Percentiles rank a stretch among this genome's conserved stretches.
These are phyloP conservation scores for Magallana nippona DNA, from an alignment of 2,888 invertebrate species.

Conservation along the genomic window DNA sequence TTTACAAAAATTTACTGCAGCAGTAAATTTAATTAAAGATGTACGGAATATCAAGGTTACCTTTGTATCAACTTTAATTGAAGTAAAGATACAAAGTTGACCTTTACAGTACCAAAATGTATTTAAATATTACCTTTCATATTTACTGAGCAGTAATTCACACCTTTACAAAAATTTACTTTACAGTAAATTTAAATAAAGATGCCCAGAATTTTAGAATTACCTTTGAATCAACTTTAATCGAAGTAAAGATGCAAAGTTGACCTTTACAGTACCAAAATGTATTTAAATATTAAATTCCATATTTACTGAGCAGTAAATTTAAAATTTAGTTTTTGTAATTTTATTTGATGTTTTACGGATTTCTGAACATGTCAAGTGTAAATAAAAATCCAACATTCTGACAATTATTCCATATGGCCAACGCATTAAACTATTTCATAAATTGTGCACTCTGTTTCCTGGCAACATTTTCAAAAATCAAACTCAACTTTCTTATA, in stretches of 20 bases:
- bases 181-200: not conserved
- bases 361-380: too few relatives aligned
- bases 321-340: not conserved
- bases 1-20: too few relatives aligned
- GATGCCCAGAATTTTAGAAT: not conserved
- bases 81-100: not conserved
- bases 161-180: slow-evolving; percentile 10
- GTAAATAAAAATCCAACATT: too few relatives aligned
- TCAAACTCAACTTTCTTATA: too few relatives aligned
- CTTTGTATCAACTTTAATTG: too few relatives aligned
- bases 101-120: not conserved
- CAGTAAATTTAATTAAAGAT: too few relatives aligned
- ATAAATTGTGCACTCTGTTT: too few relatives aligned
- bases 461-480: too few relatives aligned
- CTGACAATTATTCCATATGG: too few relatives aligned
- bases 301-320: not conserved
- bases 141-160: not conserved
- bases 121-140: not conserved
- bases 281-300: not conserved
- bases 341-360: not conserved
- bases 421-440: too few relatives aligned
- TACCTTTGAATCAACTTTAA: not conserved
- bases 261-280: not conserved
- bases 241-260: not conserved
- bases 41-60: too few relatives aligned